A percentile compares a stretch with the other conserved stretches of the same genome.
phyloP scores from a whole-genome alignment of 2,888 invertebrate species.

The Melanchra persicariae region DNA sequence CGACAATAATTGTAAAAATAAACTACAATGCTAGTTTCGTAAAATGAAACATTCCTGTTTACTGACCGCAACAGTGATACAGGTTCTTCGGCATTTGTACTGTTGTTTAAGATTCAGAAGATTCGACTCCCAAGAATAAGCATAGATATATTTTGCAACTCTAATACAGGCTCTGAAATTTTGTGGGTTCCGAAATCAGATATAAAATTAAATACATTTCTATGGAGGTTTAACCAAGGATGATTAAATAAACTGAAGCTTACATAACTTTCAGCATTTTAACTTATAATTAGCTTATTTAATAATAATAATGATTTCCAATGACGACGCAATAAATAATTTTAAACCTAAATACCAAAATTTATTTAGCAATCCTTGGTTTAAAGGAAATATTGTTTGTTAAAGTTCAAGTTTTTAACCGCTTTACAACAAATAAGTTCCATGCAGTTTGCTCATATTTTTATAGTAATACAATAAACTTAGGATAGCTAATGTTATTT shows the following conservation, averaged over 20 bases:
- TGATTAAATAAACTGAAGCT: slow-evolving; percentile 3
- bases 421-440: slow-evolving; percentile 29
- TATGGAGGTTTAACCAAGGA: slow-evolving; percentile 19
- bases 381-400: slow-evolving; percentile 3
- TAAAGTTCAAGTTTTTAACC: slow-evolving; percentile 15
- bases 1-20: too few species aligned
- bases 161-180: neutral
- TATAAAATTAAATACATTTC: slow-evolving; percentile 9
- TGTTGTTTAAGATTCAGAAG: neutral
- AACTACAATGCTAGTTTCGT: too few species aligned
- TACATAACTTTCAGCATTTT: neutral
- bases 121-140: neutral
- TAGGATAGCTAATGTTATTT: slow-evolving; percentile 76
- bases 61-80: neutral
- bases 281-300: neutral
- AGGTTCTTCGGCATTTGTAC: too few species aligned
- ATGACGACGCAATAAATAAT: neutral
- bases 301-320: neutral
- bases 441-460: slow-evolving; percentile 41
- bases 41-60: too few species aligned
- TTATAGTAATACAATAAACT: slow-evolving; percentile 35
- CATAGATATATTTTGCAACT: neutral
- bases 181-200: slow-evolving; percentile 34
- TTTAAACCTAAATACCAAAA: neutral
- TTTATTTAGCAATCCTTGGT: slow-evolving; percentile 13